A percentile compares a stretch with the other conserved stretches of the same genome.
phyloP scores from a whole-genome alignment of 2,113 vertebrate species.

The Chunga burmeisteri region DNA sequence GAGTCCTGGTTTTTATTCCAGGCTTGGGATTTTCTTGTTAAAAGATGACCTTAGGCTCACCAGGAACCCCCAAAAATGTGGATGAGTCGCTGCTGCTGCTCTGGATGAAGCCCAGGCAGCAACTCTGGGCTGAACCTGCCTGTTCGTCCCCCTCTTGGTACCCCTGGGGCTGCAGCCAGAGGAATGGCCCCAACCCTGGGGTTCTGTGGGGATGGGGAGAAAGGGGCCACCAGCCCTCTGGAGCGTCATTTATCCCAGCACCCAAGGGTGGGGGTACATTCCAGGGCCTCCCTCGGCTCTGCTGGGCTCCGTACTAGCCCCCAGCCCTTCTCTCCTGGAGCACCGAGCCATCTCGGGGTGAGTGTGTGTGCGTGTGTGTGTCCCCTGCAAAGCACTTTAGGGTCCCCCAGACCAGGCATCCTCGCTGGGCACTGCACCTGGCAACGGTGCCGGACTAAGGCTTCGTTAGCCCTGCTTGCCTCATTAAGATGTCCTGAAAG shows the following conservation, averaged over 20 bases:
- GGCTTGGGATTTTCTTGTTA: neutral
- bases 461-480: fast-evolving
- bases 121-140: neutral
- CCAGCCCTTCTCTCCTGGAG: neutral
- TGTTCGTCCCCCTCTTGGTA: neutral
- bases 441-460: neutral
- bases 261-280: neutral
- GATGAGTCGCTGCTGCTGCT: neutral
- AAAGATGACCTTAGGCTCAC: neutral
- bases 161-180: fast-evolving
- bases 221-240: neutral
- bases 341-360: neutral
- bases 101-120: neutral
- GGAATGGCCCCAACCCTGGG: neutral
- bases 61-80: neutral
- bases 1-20: neutral
- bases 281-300: neutral
- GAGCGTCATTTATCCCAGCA: neutral
- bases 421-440: neutral
- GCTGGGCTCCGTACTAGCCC: neutral
- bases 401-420: neutral
- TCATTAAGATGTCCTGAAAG: fast-evolving
- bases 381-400: slow-evolving; percentile 52
- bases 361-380: neutral
- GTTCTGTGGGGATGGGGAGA: neutral